These are phyloP conservation scores for Sclerodermus sp. DNA, from an alignment of 2,888 invertebrate species.

Conservation along the genomic window DNA sequence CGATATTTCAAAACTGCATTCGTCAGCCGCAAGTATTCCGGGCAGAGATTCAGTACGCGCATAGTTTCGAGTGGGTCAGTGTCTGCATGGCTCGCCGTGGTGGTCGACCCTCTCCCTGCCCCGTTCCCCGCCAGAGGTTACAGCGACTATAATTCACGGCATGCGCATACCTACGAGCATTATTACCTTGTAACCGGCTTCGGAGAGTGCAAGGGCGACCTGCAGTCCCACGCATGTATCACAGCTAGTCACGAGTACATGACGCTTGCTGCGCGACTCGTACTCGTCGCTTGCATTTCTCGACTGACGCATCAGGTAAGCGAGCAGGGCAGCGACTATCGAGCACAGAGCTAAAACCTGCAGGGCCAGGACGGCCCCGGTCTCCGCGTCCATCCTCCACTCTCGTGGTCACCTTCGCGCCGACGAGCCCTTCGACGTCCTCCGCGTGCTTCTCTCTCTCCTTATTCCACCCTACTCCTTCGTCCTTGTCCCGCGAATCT, in stretches of 20 bases:
- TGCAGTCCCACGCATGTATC: slow-evolving; percentile 80
- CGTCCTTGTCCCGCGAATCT: too few relatives aligned
- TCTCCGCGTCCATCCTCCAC: slow-evolving; percentile 78
- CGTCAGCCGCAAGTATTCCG: too few relatives aligned
- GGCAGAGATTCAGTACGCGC: too few relatives aligned
- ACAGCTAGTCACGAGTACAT: slow-evolving; percentile 77
- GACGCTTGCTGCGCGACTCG: slow-evolving; percentile 68
- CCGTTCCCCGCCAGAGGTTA: neutral
- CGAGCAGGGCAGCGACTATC: slow-evolving; percentile 78
- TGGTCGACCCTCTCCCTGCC: too few relatives aligned
- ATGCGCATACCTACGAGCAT: slow-evolving; percentile 20
- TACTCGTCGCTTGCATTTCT: slow-evolving; percentile 58
- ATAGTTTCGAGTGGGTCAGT: too few relatives aligned
- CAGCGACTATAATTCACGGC: slow-evolving; percentile 10
- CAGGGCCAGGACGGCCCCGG: slow-evolving; percentile 77
- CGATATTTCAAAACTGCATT: too few relatives aligned
- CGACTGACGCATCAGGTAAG: slow-evolving; percentile 78
- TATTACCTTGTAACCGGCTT: slow-evolving; percentile 49
- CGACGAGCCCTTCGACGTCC: too few relatives aligned
- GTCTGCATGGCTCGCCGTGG: too few relatives aligned
- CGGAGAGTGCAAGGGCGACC: slow-evolving; percentile 58
- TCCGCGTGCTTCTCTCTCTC: too few relatives aligned
- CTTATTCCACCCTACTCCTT: too few relatives aligned
- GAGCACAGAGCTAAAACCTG: slow-evolving; percentile 80
- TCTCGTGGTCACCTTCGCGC: too few relatives aligned